A percentile compares a stretch with the other conserved stretches of the same genome.
These are phyloP conservation scores for Limnephilus auricula DNA, from an alignment of 2,888 invertebrate genomes.

Conservation along the genomic window DNA sequence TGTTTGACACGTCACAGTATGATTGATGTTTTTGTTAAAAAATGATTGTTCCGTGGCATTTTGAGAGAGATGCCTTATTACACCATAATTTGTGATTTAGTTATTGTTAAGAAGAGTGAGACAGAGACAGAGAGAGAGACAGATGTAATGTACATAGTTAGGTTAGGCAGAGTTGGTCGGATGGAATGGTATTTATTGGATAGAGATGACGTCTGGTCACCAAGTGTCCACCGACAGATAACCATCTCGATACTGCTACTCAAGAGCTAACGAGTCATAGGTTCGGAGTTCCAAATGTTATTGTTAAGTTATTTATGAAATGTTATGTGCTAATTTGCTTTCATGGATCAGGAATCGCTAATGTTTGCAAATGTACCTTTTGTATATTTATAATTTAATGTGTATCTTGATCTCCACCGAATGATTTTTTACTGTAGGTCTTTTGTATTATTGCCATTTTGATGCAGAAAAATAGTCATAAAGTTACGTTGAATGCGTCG, in stretches of 20 bases:
- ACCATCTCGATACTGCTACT: slow-evolving; percentile 63
- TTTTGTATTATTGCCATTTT: slow-evolving; percentile 65
- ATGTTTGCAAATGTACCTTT: slow-evolving; percentile 63
- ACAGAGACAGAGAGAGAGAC: slow-evolving; percentile 49
- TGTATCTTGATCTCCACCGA: slow-evolving; percentile 66
- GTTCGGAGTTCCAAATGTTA: slow-evolving; percentile 65
- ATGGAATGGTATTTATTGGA: slow-evolving; percentile 63
- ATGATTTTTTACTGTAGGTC: slow-evolving; percentile 64
- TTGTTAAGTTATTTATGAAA: slow-evolving; percentile 64
- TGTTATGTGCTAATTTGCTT: slow-evolving; percentile 62
- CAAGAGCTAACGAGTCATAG: slow-evolving; percentile 58
- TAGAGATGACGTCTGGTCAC: slow-evolving; percentile 61
- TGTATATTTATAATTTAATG: slow-evolving; percentile 65
- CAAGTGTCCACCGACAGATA: slow-evolving; percentile 48
- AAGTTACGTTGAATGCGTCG: slow-evolving; percentile 60
- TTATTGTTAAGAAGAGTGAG: slow-evolving; percentile 61
- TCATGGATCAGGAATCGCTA: slow-evolving; percentile 64
- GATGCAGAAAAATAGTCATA: slow-evolving; percentile 65
- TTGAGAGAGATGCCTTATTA: slow-evolving; percentile 51
- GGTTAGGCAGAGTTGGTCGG: slow-evolving; percentile 55
- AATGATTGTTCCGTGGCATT: slow-evolving; percentile 62
- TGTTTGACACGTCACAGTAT: not conserved
- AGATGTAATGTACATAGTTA: slow-evolving; percentile 61
- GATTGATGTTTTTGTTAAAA: slow-evolving; percentile 32
- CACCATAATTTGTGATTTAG: slow-evolving; percentile 65